Base-by-base conservation (phyloP, 2,888 invertebrate species). In the Tetragonula carbonaria region DNA sequence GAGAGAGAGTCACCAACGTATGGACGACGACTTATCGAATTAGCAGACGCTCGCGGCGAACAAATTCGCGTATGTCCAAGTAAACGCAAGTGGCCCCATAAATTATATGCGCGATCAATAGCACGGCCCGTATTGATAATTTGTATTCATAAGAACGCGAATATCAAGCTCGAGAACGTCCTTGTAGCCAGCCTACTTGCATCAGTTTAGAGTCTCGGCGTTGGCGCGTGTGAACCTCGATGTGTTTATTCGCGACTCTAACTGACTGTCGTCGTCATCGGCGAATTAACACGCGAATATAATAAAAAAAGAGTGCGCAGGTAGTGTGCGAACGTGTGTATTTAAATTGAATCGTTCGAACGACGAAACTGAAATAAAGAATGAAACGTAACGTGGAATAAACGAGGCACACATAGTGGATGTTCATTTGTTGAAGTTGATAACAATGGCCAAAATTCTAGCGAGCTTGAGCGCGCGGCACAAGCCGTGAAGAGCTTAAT, bases 41-140 rank as follows among this genome's bases (percentile, higher is more conserved):
- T 76, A 82, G 18, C 14, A 14, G 33, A 55, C 72, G 16, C n/a
- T 67, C 59, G 55, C 18, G 14, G 62, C 68, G 55, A 70, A 76
- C 73, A 66, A 83, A 83, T 59, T 83, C 82, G 51, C 63, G 51
- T 66, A 62, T 23, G 33, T n/a, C 38, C 62, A 75, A 82, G 72
- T 65, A 72, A 77, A 45, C 16, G 72, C 67, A 45, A 68, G 76
- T 76, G 83, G 68, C 53, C 57, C 72, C 76, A 45, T 82, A 76
- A 83, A 76, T 82, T 76, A 72, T 76, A 59, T 76, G 59, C 70
- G 67, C 83, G 82, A 83, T 83, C 83, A 73, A 70, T 83, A 73
- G 28, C 28, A 68, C 67, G 28, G 53, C 23, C n/a, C 62, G 45
- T 67, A 11, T 62, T 45, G 55, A 63, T 76, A 83, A 83, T 83